Base-by-base conservation (phyloP, 2,888 invertebrate genomes). In the Tipula confusa region DNA sequence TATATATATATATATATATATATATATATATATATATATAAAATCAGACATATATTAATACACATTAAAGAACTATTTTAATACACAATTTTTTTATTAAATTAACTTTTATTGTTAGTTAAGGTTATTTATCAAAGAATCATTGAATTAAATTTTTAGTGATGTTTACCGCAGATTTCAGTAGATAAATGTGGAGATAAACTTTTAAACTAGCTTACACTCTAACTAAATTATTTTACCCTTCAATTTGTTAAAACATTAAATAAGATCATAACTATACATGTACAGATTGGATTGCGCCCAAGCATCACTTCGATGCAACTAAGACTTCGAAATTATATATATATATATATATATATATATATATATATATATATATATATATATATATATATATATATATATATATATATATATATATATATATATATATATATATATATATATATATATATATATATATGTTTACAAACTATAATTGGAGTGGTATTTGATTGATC, bases 41-140 rank as follows among this genome's bases (percentile, higher is more conserved):
- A 43, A 43, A 43, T 43, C 36, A 36, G 11, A n/a, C n/a, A 36
- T 36, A 9, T 36, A 36, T 36, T n/a, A 24, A 64, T 64, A 64
- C 64, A 64, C 24, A 64, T 15, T 7, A 24, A 64, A 43, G 24
- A 64, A 24, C 43, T n/a, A 64, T 64, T 64, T 64, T 24, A 64
- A 64, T 64, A 24, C 64, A 64, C 64, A 11, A 24, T 24, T 64
- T 64, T 64, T 64, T 24, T 64, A 64, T 64, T 64, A 64, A 64
- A 64, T 64, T 64, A 64, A 64, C 18, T 64, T 64, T 64, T 64
- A 64, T 64, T 24, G 64, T 64, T 64, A 64, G 64, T 64, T 64
- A 64, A 64, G 64, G 64, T 64, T 64, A 64, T 24, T 18, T 64
- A 64, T 64, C 9, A 64, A 64, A 64, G 24, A 24, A 43, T n/a